Evolutionary conservation across 2,797 vertebrate species (phyloP).

Genomic region (Falco columbarius): DNA sequence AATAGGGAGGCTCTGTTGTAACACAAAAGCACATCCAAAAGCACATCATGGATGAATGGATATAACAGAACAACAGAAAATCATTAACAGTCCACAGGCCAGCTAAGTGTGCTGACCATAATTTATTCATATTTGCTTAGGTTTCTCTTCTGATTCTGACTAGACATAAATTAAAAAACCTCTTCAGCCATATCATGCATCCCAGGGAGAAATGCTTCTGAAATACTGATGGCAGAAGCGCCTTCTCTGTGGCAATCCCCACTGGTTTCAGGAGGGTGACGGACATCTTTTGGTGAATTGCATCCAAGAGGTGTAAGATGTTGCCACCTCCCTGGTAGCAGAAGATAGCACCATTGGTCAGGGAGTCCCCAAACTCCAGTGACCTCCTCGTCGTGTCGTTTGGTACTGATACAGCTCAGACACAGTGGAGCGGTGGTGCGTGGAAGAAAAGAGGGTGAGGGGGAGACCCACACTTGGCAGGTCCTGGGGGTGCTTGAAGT

Average conservation of each 20-base stretch:
- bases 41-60: slow-evolving; percentile 2
- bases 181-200: background rate
- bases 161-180: background rate
- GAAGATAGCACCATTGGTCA: background rate
- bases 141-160: slow-evolving; percentile 3
- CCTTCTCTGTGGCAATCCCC: background rate
- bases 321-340: background rate
- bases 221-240: background rate
- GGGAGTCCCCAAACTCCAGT: background rate
- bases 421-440: background rate
- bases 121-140: background rate
- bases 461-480: background rate
- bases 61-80: slow-evolving; percentile 17
- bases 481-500: background rate
- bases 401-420: background rate
- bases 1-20: background rate
- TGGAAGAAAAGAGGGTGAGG: background rate
- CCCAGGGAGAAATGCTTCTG: background rate
- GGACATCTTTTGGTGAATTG: background rate
- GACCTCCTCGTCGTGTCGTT: background rate
- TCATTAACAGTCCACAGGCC: slow-evolving; percentile 6
- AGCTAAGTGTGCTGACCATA: background rate
- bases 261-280: background rate
- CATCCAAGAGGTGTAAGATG: background rate
- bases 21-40: background rate